Evolutionary conservation across 2,113 vertebrate species (phyloP).

Genomic region (Ptyas mucosa): DNA sequence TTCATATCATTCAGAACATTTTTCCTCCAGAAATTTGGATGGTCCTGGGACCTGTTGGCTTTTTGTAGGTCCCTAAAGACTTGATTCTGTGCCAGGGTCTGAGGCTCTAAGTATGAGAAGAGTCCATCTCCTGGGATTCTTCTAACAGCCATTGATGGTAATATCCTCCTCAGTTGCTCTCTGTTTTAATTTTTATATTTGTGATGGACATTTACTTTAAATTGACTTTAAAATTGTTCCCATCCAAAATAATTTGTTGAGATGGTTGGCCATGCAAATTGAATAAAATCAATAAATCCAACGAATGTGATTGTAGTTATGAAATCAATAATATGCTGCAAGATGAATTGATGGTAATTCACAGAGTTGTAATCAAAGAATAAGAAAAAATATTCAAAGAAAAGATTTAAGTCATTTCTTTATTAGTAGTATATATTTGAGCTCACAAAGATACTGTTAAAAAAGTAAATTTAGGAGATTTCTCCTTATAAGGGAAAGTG

Average conservation of each 20-base stretch:
- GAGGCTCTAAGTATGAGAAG: background rate
- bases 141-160: background rate
- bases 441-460: background rate
- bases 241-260: background rate
- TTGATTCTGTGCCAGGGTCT: background rate
- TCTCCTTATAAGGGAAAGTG: background rate
- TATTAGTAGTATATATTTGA: background rate
- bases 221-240: background rate
- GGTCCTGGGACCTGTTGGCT: background rate
- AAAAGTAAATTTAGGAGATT: background rate
- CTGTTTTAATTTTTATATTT: background rate
- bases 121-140: background rate
- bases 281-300: background rate
- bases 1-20: background rate
- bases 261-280: background rate
- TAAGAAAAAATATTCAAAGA: background rate
- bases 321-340: background rate
- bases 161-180: background rate
- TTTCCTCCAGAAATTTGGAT: background rate
- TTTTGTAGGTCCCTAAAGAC: background rate
- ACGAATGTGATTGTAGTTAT: background rate
- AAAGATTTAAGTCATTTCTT: background rate
- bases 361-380: background rate
- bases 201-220: background rate
- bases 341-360: background rate